Base-by-base conservation (phyloP, 2,888 invertebrate species). In the Metellina segmentata region DNA sequence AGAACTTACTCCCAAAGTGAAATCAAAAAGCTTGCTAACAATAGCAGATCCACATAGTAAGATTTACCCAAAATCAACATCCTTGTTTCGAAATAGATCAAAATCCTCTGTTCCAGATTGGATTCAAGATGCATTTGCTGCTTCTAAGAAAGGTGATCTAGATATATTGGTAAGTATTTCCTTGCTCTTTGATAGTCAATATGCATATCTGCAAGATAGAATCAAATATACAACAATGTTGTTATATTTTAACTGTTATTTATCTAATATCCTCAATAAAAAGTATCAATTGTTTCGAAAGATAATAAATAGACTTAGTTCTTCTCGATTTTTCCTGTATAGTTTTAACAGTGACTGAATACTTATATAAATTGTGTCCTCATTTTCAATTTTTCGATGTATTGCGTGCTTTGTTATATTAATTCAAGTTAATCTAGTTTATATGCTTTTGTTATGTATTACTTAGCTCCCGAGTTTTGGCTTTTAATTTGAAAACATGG, bases 41-140 rank as follows among this genome's bases (percentile, higher is more conserved):
- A 83, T 92, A 0, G 75, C 79, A 51, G 82, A 90, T 61, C 69
- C 87, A 69, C 49, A 69, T 53, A n/a, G 34, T 6, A 74, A 83
- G 48, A 48, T 49, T 11, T 7, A 52, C 8, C 53, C 86, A 13
- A 92, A 75, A 75, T 83, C 87, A 70, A 72, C 70, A 34, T 61
- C 92, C 8, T 81, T 90, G 49, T 88, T 81, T 81, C 69, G 77
- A 69, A 89, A 51, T 49, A 81, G 81, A 34, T 61, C 89, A 53
- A 91, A 93, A 78, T 53, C 86, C 78, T 71, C 74, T 72, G 87
- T 94, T 9, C 95, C 95, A 11, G 95, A 95, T 89, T 95, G 95
- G 95, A 95, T 95, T 85, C 94, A 94, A 93, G 94, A 94, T 92
- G 94, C 95, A 19, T 95, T 95, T 93, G 94, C 94, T 88, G 94